Percentiles rank a stretch among this genome's conserved stretches.
Evolutionary conservation across 1,140 invertebrate species (phyloP).

Genomic region (Ceratina australensis): DNA sequence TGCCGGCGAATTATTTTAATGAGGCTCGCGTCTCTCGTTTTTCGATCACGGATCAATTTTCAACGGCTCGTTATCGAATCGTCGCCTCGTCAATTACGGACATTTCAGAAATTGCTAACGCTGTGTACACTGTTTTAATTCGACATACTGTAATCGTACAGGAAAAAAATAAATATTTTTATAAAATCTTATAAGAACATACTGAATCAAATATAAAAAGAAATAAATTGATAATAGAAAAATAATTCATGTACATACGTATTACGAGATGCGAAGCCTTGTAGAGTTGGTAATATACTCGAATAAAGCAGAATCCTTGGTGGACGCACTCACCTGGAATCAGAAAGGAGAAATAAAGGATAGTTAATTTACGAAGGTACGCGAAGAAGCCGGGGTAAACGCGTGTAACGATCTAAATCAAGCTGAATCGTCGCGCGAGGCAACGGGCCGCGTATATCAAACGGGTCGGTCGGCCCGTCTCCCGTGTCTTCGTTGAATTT

Average conservation of each 20-base stretch:
- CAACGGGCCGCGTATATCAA: constrained; percentile 3
- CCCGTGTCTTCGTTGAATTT: constrained; percentile 38
- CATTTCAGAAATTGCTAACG: neutral
- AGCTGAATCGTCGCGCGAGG: neutral
- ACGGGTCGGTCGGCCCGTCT: neutral
- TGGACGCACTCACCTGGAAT: constrained; percentile 52
- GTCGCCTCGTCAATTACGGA: neutral
- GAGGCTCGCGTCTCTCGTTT: constrained; percentile 28
- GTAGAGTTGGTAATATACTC: neutral
- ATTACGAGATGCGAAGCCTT: too few relatives aligned
- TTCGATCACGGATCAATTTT: constrained; percentile 37
- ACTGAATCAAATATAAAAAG: neutral
- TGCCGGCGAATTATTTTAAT: constrained; percentile 50
- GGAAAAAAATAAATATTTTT: too few relatives aligned
- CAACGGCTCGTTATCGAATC: constrained; percentile 8
- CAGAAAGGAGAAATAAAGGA: constrained; percentile 25
- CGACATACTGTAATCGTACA: too few relatives aligned
- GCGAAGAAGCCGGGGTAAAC: neutral
- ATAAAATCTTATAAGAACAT: too few relatives aligned
- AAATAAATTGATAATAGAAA: too few relatives aligned
- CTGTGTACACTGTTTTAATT: too few relatives aligned
- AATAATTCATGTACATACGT: too few relatives aligned
- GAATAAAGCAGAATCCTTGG: too few relatives aligned
- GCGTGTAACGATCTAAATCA: constrained; percentile 27
- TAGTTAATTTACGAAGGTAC: constrained; percentile 1